Conservation (phyloP, 2,888 invertebrate genomes). For the Drosophila testacea region DNA sequence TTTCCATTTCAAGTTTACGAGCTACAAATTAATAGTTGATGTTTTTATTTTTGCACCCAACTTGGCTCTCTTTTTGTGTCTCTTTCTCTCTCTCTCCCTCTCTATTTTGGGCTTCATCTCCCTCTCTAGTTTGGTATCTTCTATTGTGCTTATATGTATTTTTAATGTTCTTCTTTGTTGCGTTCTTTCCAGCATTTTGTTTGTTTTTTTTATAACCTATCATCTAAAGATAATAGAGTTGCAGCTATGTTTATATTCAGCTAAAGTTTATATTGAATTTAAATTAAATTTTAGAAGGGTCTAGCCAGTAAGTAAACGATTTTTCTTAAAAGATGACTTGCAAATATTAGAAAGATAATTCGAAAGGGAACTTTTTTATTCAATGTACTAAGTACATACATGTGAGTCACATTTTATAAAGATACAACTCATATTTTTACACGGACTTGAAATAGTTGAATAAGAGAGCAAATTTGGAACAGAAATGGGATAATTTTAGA, state of each 20-base stretch:
- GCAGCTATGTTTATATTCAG: not conserved
- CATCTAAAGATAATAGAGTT: not conserved
- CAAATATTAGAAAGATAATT: no score
- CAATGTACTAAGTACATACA: no score
- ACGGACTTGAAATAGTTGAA: no score
- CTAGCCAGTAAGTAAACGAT: no score
- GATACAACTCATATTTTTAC: no score
- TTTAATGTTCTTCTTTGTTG: conserved; percentile 15
- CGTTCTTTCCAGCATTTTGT: conserved; percentile 7
- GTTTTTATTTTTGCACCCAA: conserved; percentile 7
- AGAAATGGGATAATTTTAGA: no score
- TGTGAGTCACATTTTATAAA: no score
- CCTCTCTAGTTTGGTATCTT: not conserved
- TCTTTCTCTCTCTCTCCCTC: not conserved
- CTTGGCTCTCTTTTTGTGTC: not conserved
- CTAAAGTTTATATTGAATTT: no score
- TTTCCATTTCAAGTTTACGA: conserved; percentile 7
- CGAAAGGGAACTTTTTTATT: no score
- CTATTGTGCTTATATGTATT: not conserved
- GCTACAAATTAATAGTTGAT: conserved; percentile 9
- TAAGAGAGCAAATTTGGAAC: no score
- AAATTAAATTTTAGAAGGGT: no score
- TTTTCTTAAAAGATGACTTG: no score
- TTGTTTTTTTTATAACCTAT: conserved; percentile 17
- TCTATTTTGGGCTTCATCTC: not conserved